Base-by-base conservation (phyloP, 2,888 invertebrate genomes). In the Cephus pulcher region DNA sequence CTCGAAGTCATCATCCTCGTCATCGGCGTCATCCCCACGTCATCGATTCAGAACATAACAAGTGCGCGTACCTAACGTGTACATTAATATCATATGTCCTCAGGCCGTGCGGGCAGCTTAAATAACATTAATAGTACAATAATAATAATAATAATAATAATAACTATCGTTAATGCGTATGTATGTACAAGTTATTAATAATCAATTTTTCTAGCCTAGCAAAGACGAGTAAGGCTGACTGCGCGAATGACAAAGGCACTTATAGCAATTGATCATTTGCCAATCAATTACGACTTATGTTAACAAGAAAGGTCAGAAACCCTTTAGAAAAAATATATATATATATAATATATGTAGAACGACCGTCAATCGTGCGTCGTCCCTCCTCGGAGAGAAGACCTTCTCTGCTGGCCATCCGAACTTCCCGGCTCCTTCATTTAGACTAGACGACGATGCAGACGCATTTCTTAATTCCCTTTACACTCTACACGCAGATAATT, bases 81-180 rank as follows among this genome's bases (percentile, higher is more conserved):
- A 23, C 23, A 23, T 23, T 56, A 56, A 56, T 56, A 56, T 56
- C 56, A 23, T 56, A 9, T 9, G 23, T 56, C 56, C 56, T 56
- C 56, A 56, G 23, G 23, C 56, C 56, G 56, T 56, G 56, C 56
- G 23, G 56, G 56, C 9, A 56, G 56, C 56, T 56, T 77, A 80
- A 82, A 78, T 79, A 73, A 78, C 74, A 69, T 34, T 78, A 74
- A 80, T 77, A 78, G 76, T 79, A 56, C 74, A 74, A 79, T 78
- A 76, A 70, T 80, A 79, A 77, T 37, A 81, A 78, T 79, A 79
- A 84, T 83, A 81, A 81, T 81, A 78, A 82, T 78, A 82, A 77
- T 79, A 81, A 81, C 56, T 56, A 23, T 56, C 23, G 56, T 56
- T 56, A 56, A 56, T 56, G 23, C 56, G 56, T 56, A 56, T 56